Base-by-base conservation (phyloP, 2,888 invertebrate genomes). In the Apamea monoglypha region DNA sequence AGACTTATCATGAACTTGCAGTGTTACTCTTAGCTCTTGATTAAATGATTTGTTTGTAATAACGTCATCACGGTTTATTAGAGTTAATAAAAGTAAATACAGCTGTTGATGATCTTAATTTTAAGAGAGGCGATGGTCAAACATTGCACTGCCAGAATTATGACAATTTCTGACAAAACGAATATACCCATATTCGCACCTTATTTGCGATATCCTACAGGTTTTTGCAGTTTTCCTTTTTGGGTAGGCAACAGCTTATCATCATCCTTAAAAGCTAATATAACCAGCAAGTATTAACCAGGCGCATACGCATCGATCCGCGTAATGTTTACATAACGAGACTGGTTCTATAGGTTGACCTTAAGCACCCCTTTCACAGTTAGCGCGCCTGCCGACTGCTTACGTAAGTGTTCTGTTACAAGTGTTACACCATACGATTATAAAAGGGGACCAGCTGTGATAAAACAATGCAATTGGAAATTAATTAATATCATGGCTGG, bases 261-360 rank as follows among this genome's bases (percentile, higher is more conserved):
- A 59, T 16, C n/a, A 40, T 71, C 59, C 59, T 40, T 14, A 59
- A 21, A 59, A 59, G 14, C n/a, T n/a, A 64, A 61, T 25, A 74
- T 77, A 73, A 75, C 16, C 56, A 69, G 71, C 64, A 53, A 74
- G 53, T 69, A 71, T 74, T 66, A 67, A 79, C 36, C 76, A 47
- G 21, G 78, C 84, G 76, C 86, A 64, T 81, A 80, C 77, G 74
- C 79, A 77, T 83, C 89, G 66, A 72, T 73, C 80, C 78, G 12
- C 79, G 69, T 81, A 87, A 84, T 82, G 76, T 87, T 93, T 92
- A 91, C 88, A 87, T 91, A 92, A 92, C 81, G 75, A 83, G 85
- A 91, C 92, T 83, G 90, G 92, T 91, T 92, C 77, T 86, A 91
- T 91, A 93, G 92, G 90, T 91, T 91, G 87, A 83, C 86, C 85